Percentiles rank a stretch among this genome's conserved stretches.
These are phyloP conservation scores for Epizoanthus scotinus DNA, from an alignment of 92 coral and sea anemone species.

Conservation along the genomic window DNA sequence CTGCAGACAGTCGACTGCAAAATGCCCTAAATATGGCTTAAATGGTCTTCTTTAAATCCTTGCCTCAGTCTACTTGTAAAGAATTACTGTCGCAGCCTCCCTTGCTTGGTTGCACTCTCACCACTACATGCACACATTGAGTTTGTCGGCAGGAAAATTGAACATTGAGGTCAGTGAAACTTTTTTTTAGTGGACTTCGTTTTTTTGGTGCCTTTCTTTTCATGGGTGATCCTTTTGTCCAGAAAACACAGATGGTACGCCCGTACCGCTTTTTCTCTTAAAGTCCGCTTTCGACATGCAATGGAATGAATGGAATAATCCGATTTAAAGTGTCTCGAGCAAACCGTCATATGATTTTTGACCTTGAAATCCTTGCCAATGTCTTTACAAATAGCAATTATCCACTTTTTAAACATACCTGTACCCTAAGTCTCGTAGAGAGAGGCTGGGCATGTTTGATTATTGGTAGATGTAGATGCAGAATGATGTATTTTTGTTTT, in stretches of 20 bases:
- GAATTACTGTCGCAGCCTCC: constrained; percentile 46
- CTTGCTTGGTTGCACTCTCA: constrained; percentile 49
- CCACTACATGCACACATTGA: constrained; percentile 14
- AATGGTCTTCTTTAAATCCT: constrained; percentile 63
- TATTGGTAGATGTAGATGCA: no score
- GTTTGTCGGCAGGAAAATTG: no score
- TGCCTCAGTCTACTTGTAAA: constrained; percentile 64
- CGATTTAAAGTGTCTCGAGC: constrained; percentile 71
- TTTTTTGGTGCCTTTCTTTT: constrained; percentile 27
- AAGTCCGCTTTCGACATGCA: constrained; percentile 7
- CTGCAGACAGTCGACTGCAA: constrained; percentile 56
- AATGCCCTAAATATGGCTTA: constrained; percentile 54
- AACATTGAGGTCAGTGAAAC: no score
- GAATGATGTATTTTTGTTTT: constrained; percentile 40
- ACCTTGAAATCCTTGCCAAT: constrained; percentile 59
- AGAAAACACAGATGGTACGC: constrained; percentile 17
- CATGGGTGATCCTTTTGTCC: constrained; percentile 26
- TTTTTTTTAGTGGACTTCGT: constrained; percentile 15
- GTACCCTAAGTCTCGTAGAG: no score
- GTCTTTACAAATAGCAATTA: constrained; percentile 68
- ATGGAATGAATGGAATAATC: constrained; percentile 28
- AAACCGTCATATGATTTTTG: constrained; percentile 55
- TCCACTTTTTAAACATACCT: constrained; percentile 62
- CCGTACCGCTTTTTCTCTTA: constrained; percentile 7
- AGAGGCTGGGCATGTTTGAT: no score